Evolutionary conservation across 1,140 invertebrate genomes (phyloP).

Genomic region (Drosophila sturtevanti): DNA sequence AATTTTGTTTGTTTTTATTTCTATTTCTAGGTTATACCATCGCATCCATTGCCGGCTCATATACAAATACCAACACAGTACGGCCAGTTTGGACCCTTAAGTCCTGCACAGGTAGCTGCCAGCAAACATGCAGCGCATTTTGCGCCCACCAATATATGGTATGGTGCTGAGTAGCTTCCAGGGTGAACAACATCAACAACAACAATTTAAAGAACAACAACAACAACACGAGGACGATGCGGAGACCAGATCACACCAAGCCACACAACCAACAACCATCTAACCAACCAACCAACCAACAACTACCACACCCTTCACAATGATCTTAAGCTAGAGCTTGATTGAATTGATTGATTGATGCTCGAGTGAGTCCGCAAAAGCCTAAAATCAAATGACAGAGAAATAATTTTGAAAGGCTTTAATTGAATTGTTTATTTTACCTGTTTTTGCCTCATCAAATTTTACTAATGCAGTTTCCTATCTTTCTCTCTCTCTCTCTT

Average conservation of each 20-base stretch:
- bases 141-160: conserved; percentile 89
- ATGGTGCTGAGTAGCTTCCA: conserved; percentile 85
- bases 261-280: conserved; percentile 43
- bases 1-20: background rate
- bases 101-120: conserved; percentile 86
- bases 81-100: conserved; percentile 87
- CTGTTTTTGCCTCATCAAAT: background rate
- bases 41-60: conserved; percentile 92
- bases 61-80: conserved; percentile 89
- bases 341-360: conserved; percentile 71
- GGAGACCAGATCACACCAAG: conserved; percentile 13
- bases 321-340: conserved; percentile 42
- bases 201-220: conserved; percentile 19
- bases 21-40: conserved; percentile 84
- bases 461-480: conserved; percentile 12
- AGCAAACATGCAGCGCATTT: conserved; percentile 87
- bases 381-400: conserved; percentile 38
- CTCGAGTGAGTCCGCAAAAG: conserved; percentile 81
- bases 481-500: background rate
- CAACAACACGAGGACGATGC: conserved; percentile 17
- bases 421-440: conserved; percentile 1
- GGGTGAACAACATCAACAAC: conserved; percentile 46
- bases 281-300: conserved; percentile 39
- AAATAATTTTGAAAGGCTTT: conserved; percentile 26
- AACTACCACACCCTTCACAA: conserved; percentile 34